These are phyloP conservation scores for Monochamus alternatus DNA, from an alignment of 2,888 invertebrate genomes.

Conservation along the genomic window DNA sequence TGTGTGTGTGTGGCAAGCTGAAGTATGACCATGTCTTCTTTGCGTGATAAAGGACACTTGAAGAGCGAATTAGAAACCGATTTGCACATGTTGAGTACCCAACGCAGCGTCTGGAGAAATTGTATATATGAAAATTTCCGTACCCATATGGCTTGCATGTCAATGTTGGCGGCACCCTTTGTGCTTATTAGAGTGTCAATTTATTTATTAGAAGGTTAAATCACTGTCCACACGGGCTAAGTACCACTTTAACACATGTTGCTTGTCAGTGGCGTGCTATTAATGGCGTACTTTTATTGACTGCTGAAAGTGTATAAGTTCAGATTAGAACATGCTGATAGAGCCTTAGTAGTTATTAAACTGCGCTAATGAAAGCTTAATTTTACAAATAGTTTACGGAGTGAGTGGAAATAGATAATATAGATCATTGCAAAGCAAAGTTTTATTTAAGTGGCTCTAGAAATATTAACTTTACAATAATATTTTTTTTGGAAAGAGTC, in stretches of 20 bases:
- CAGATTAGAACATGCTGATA: too few species aligned
- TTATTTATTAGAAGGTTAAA: constrained; percentile 45
- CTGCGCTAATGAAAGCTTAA: too few species aligned
- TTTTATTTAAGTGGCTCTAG: too few species aligned
- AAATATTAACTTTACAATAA: too few species aligned
- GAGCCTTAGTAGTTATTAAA: too few species aligned
- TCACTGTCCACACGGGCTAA: constrained; percentile 40
- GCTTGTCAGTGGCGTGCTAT: constrained; percentile 23
- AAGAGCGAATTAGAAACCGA: constrained; percentile 33
- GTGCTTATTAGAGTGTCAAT: constrained; percentile 43
- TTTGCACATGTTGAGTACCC: constrained; percentile 20
- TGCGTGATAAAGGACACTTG: constrained; percentile 14
- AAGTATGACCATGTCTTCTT: constrained; percentile 15
- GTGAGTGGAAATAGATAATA: too few species aligned
- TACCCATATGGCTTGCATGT: constrained; percentile 40
- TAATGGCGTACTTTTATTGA: background rate
- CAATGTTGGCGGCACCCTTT: constrained; percentile 41
- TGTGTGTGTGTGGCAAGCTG: background rate
- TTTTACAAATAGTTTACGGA: too few species aligned
- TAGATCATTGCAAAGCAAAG: too few species aligned
- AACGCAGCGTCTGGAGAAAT: constrained; percentile 21
- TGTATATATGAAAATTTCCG: constrained; percentile 25
- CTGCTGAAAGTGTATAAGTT: background rate
- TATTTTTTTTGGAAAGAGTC: too few species aligned
- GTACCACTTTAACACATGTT: constrained; percentile 29